phyloP scores from a whole-genome alignment of 1,140 invertebrate species.

The Hylaeus anthracinus region DNA sequence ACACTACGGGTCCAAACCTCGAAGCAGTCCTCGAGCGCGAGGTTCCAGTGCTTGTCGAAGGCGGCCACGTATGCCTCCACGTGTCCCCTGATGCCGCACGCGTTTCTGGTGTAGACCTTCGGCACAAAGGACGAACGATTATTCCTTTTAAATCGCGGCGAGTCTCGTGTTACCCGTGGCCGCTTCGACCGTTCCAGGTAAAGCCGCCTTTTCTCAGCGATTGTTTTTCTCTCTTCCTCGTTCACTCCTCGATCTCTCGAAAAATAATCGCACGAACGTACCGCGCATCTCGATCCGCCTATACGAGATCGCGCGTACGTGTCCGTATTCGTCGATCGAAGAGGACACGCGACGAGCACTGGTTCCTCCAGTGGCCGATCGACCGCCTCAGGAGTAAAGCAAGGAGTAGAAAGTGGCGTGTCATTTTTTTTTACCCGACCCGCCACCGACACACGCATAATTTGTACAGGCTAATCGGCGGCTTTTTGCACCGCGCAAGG shows the following conservation, averaged over 20 bases:
- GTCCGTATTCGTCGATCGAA: constrained; percentile 14
- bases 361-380: background rate
- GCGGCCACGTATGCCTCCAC: constrained; percentile 91
- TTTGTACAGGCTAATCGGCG: constrained; percentile 6
- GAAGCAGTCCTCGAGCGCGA: constrained; percentile 92
- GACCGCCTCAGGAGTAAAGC: background rate
- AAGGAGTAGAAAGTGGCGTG: background rate
- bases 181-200: constrained; percentile 56
- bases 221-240: background rate
- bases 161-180: constrained; percentile 8
- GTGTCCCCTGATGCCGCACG: constrained; percentile 86
- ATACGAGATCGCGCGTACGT: constrained; percentile 28
- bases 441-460: constrained; percentile 11
- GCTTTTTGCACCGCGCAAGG: background rate
- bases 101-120: constrained; percentile 86
- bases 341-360: background rate
- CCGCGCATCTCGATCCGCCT: constrained; percentile 13
- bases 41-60: constrained; percentile 98
- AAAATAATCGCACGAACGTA: constrained; percentile 16
- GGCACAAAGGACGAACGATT: constrained; percentile 70
- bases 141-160: constrained; percentile 68
- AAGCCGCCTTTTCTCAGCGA: background rate
- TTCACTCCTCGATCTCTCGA: background rate
- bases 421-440: constrained; percentile 12
- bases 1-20: constrained; percentile 90